Evolutionary conservation across 2,113 vertebrate species (phyloP).

Genomic region (Okapia johnstoni): DNA sequence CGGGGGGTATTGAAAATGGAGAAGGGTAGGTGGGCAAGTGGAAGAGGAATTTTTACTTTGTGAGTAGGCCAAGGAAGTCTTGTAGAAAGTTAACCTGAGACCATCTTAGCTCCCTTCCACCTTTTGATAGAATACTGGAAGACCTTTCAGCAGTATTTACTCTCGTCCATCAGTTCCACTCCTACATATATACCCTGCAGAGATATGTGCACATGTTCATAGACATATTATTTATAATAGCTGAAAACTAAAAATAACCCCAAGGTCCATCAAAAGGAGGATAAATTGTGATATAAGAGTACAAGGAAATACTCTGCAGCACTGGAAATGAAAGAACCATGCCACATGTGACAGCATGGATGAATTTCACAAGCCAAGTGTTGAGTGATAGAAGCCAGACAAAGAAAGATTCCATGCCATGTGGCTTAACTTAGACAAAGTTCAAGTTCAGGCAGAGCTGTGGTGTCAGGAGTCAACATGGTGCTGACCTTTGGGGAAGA

Average conservation of each 20-base stretch:
- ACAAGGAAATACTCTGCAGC: not conserved
- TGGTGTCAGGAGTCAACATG: not conserved
- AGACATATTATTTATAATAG: not conserved
- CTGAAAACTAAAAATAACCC: not conserved
- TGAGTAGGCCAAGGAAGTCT: not conserved
- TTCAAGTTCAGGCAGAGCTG: not conserved
- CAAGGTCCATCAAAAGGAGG: not conserved
- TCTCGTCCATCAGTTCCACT: not conserved
- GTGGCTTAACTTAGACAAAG: not conserved
- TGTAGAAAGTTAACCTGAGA: not conserved
- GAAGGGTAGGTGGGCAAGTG: not conserved
- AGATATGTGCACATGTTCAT: not conserved
- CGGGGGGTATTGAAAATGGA: not conserved
- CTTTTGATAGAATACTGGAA: not conserved
- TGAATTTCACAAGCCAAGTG: not conserved
- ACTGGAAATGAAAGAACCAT: not conserved
- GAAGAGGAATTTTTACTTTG: not conserved
- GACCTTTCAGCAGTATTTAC: not conserved
- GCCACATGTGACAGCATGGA: not conserved
- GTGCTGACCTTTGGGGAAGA: not conserved
- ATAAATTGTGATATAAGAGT: not conserved
- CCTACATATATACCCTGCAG: not conserved
- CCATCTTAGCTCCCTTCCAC: not conserved
- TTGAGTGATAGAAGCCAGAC: not conserved
- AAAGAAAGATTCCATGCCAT: not conserved